Evolutionary conservation across 2,113 vertebrate genomes (phyloP).

Genomic region (Cyphomyrus plagiostoma): DNA sequence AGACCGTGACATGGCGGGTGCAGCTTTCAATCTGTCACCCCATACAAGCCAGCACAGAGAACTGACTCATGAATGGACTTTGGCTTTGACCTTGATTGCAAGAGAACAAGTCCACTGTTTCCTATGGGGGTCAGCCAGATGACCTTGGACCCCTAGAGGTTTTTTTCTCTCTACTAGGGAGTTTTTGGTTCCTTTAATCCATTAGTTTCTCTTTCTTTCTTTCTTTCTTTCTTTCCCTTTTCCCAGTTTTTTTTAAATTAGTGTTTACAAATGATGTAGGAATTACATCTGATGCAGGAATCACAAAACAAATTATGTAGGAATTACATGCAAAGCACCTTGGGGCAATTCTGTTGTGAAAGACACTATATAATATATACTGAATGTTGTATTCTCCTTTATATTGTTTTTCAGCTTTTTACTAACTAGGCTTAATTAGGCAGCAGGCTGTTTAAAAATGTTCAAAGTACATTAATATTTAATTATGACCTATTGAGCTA

Average conservation of each 20-base stretch:
- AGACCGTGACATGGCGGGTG: not conserved
- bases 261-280: too few species aligned
- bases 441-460: not conserved
- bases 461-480: not conserved
- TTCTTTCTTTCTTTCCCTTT: too few species aligned
- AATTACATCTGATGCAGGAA: too few species aligned
- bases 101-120: not conserved
- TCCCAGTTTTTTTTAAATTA: too few species aligned
- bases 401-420: not conserved
- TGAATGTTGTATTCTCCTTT: not conserved
- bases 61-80: not conserved
- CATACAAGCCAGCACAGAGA: not conserved
- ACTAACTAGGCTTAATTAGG: not conserved
- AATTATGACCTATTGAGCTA: not conserved
- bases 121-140: not conserved
- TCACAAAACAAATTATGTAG: too few species aligned
- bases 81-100: not conserved
- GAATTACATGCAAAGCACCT: too few species aligned
- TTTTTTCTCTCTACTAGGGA: too few species aligned
- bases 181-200: not conserved
- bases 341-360: not conserved
- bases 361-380: not conserved
- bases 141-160: too few species aligned
- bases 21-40: not conserved
- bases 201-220: too few species aligned